phyloP scores from a whole-genome alignment of 2,113 vertebrate genomes.

The Otus sunia region DNA sequence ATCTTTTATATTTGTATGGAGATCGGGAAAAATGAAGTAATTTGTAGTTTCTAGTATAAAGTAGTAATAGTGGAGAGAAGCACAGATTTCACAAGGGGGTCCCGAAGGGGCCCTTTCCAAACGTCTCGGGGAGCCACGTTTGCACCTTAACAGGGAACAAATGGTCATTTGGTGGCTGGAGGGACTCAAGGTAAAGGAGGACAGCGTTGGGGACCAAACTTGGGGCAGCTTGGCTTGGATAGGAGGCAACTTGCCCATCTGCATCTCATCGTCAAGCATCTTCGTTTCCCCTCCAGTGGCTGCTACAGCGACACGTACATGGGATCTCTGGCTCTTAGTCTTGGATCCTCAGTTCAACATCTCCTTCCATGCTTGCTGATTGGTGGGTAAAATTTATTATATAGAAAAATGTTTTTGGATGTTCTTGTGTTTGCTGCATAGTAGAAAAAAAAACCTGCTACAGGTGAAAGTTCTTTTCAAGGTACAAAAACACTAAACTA shows the following conservation, averaged over 20 bases:
- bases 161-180: background rate
- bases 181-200: background rate
- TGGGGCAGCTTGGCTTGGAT: background rate
- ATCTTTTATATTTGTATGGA: constrained; percentile 63
- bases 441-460: background rate
- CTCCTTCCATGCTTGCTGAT: background rate
- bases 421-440: background rate
- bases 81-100: constrained; percentile 52
- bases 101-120: background rate
- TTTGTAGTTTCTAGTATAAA: constrained; percentile 49
- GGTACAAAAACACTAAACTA: background rate
- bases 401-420: accelerated
- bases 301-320: accelerated
- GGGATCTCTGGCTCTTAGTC: background rate
- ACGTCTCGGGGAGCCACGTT: constrained; percentile 38
- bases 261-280: background rate
- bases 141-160: constrained; percentile 52
- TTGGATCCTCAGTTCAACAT: background rate
- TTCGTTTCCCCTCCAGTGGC: background rate
- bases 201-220: background rate
- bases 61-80: constrained; percentile 59
- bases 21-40: constrained; percentile 46
- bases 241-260: background rate
- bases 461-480: background rate
- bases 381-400: background rate